Evolutionary conservation across 2,113 vertebrate genomes (phyloP).

Genomic region (Hippocampus abdominalis): DNA sequence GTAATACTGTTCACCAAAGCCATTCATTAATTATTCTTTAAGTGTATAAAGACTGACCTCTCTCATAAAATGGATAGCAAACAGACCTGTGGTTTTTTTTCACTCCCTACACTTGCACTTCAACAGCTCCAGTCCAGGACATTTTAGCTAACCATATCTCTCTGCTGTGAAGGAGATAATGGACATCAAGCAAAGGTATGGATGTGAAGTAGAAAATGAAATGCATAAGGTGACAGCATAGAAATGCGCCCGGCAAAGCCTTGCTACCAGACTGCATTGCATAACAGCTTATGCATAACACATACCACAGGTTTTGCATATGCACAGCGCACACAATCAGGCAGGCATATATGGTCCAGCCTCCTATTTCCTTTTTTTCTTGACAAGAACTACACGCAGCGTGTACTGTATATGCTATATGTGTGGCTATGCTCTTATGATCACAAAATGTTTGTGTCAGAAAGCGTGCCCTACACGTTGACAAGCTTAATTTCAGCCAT

Average conservation of each 20-base stretch:
- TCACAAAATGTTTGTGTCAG: conserved; percentile 20
- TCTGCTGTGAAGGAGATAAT: conserved; percentile 43
- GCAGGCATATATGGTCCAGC: conserved; percentile 44
- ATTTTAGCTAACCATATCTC: not conserved
- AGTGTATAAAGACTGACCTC: conserved; percentile 1
- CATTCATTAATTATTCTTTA: not conserved
- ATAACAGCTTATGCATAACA: conserved; percentile 67
- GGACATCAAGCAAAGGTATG: conserved; percentile 29
- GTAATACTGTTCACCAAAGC: not conserved
- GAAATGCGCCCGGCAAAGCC: conserved; percentile 38
- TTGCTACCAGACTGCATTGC: conserved; percentile 55
- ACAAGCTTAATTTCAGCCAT: conserved; percentile 28
- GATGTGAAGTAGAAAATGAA: conserved; percentile 33
- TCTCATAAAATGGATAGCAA: conserved; percentile 2
- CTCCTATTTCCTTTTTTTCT: conserved; percentile 40
- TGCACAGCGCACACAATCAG: conserved; percentile 49
- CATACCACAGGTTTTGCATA: conserved; percentile 52
- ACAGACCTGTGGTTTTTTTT: conserved; percentile 6
- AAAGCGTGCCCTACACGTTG: conserved; percentile 18
- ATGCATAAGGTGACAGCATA: conserved; percentile 39
- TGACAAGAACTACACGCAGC: conserved; percentile 38
- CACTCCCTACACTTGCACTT: not conserved
- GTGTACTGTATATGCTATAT: conserved; percentile 6
- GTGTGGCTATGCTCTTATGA: conserved; percentile 12
- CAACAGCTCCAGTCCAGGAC: not conserved